Conservation (phyloP, 2,113 vertebrate species). For the Pardalotus punctatus region DNA sequence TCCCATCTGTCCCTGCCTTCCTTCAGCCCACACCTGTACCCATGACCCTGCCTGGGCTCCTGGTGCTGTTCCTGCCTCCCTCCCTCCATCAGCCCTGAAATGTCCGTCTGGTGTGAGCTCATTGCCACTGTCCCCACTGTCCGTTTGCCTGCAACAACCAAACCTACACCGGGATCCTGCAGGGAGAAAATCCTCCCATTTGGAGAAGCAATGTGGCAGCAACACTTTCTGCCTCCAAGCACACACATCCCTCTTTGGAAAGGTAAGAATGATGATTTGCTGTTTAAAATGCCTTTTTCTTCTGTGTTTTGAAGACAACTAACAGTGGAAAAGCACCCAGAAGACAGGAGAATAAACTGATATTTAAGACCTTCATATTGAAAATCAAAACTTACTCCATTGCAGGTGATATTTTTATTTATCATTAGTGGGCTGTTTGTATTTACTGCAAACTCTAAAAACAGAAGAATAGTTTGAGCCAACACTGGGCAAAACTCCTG, state of each 20-base stretch:
- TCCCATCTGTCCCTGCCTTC: neutral
- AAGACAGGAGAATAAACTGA: neutral
- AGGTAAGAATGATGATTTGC: neutral
- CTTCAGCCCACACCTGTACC: neutral
- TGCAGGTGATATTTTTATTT: neutral
- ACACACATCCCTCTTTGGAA: neutral
- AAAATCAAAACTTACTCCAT: neutral
- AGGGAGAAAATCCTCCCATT: accelerated
- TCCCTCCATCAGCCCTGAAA: too few relatives aligned
- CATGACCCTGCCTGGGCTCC: neutral
- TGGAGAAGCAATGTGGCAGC: too few relatives aligned
- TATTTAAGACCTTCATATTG: neutral
- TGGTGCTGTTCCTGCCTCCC: neutral
- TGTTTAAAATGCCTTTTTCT: neutral
- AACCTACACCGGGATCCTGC: accelerated
- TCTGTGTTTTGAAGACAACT: neutral
- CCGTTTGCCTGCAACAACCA: accelerated
- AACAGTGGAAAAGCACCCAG: neutral
- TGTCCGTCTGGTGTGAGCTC: neutral
- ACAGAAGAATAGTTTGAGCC: neutral
- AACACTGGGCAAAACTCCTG: neutral
- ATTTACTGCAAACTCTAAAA: neutral
- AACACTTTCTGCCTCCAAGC: neutral
- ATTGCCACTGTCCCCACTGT: neutral
- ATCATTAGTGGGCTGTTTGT: neutral